Base-by-base conservation (phyloP, 1,140 invertebrate genomes). In the Brachionus angularis region DNA sequence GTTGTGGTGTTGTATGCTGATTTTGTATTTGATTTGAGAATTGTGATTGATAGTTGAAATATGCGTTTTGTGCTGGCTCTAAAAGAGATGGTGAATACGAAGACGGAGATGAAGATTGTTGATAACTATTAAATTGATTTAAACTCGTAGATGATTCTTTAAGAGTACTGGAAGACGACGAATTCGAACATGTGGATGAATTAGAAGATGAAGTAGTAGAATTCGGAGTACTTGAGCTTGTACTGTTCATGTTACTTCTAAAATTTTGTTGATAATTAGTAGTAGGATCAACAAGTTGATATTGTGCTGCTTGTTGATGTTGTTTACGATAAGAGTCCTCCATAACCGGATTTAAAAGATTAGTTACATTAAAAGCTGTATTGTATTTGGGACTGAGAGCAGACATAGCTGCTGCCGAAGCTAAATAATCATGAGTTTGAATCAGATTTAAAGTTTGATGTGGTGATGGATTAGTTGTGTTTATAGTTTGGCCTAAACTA, bases 331-430 rank as follows among this genome's bases (percentile, higher is more conserved):
- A 67, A 2, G 62, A 67, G 14, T 67, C 62, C 10, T 67, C 62
- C 39, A 67, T 21, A 27, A 67, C 62, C 47, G 62, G 62, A 23
- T 67, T 67, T 16, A 67, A 33, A 0, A 67, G 42, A 31, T 47
- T 67, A 33, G 62, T 67, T 2, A 67, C 62, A 31, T 47, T 67
- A 33, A 67, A 67, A 8, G 62, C 62, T 29, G 42, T 67, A 42
- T 67, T 67, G 62, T 67, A 67, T 18, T 67, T 67, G 62, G 62
- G 62, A 46, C 39, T 46, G 7, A 67, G 47, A 1, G 62, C 62
- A 3, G 47, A 47, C 14, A 50, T 50, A 21, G 62, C 62, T 3
- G 53, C 53, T 23, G 53, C 53, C 16, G 49, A 27, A 3, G 49
- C 49, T 31, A 52, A 52, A 21, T 67, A 67, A 18, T 67, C 62